Conservation (phyloP, 2,797 vertebrate species). For the Hyperoplus immaculatus region DNA sequence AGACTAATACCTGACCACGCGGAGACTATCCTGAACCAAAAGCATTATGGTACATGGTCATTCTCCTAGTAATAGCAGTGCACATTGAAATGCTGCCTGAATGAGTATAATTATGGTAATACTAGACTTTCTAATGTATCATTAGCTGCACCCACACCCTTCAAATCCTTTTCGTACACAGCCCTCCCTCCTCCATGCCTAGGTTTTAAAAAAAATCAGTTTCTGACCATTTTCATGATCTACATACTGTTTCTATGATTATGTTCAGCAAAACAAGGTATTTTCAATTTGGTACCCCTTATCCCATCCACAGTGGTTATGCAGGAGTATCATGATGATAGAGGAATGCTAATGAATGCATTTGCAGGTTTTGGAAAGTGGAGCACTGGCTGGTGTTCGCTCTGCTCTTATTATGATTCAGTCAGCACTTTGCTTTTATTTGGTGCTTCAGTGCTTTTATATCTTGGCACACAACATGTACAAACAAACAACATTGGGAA, state of each 20-base stretch:
- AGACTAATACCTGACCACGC: constrained; percentile 59
- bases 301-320: constrained; percentile 38
- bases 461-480: constrained; percentile 57
- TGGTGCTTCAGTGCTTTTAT: constrained; percentile 72
- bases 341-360: constrained; percentile 67
- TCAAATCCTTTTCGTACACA: constrained; percentile 61
- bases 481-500: constrained; percentile 62
- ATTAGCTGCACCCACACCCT: constrained; percentile 78
- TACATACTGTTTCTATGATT: constrained; percentile 62
- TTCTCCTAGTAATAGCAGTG: constrained; percentile 71
- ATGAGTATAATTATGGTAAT: constrained; percentile 83
- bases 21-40: constrained; percentile 55
- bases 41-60: constrained; percentile 61
- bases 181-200: constrained; percentile 27
- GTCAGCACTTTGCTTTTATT: constrained; percentile 64
- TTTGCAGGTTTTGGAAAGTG: constrained; percentile 56
- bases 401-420: constrained; percentile 65
- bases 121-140: constrained; percentile 76
- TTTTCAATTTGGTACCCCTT: constrained; percentile 57
- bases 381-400: constrained; percentile 50
- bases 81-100: constrained; percentile 72
- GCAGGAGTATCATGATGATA: constrained; percentile 53
- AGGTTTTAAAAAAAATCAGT: constrained; percentile 52
- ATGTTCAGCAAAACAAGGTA: constrained; percentile 59
- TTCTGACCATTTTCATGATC: constrained; percentile 43